These are phyloP conservation scores for Chloroceryle amazona DNA, from an alignment of 2,797 vertebrate species.

Conservation along the genomic window DNA sequence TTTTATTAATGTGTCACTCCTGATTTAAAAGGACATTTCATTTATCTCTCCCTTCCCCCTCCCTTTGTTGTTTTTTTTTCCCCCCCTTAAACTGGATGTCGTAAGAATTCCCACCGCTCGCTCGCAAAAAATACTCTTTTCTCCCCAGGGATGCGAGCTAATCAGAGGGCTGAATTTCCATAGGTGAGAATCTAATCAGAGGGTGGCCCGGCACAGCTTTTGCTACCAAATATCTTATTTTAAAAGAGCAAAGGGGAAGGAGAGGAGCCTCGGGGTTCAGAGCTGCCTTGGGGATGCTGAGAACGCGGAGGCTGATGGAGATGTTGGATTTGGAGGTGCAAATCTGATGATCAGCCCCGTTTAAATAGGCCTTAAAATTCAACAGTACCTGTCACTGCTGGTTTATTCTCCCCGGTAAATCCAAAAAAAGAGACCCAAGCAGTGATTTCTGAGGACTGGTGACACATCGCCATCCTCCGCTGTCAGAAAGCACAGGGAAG, in stretches of 20 bases:
- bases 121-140: slow-evolving; percentile 18
- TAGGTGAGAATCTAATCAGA: slow-evolving; percentile 58
- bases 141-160: slow-evolving; percentile 61
- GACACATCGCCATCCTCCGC: background rate
- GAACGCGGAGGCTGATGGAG: rapidly evolving
- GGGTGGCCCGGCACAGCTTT: slow-evolving; percentile 7
- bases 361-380: background rate
- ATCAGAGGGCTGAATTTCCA: slow-evolving; percentile 76
- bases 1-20: slow-evolving; percentile 27
- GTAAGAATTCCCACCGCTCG: background rate
- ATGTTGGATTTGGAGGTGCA: background rate
- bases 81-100: background rate
- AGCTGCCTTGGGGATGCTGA: background rate
- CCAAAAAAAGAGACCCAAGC: background rate
- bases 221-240: background rate
- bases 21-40: slow-evolving; percentile 64
- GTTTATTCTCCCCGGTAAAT: background rate
- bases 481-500: background rate
- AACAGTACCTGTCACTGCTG: rapidly evolving
- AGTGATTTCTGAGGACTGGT: background rate
- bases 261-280: background rate
- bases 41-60: slow-evolving; percentile 31
- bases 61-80: too few relatives aligned
- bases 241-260: background rate
- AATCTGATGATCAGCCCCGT: background rate